phyloP scores from a whole-genome alignment of 2,113 vertebrate species.

The Columba livia region DNA sequence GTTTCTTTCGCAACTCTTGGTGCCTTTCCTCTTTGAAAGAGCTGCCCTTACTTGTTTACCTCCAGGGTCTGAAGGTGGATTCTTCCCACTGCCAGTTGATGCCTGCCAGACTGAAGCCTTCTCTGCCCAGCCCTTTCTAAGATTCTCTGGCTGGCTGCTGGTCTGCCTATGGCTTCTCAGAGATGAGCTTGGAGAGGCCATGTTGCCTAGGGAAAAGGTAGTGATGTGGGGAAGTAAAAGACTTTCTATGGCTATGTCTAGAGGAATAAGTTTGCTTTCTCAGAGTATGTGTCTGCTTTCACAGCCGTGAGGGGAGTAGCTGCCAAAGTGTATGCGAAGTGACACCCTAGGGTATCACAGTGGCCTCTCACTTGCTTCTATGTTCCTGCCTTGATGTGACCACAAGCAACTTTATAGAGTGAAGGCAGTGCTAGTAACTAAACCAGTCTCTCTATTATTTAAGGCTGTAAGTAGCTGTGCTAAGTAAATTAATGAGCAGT shows the following conservation, averaged over 20 bases:
- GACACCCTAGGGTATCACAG: neutral
- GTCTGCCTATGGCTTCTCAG: neutral
- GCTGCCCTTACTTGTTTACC: neutral
- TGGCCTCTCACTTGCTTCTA: neutral
- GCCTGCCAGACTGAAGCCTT: neutral
- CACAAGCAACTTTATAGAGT: neutral
- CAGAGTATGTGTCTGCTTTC: neutral
- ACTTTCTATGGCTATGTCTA: neutral
- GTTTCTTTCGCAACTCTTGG: neutral
- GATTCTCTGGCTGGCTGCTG: neutral
- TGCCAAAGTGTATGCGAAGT: neutral
- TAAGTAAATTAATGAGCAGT: neutral
- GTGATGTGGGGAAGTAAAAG: rapidly evolving
- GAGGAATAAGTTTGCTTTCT: neutral
- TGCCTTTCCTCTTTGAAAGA: neutral
- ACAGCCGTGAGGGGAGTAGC: neutral
- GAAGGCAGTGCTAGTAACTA: neutral
- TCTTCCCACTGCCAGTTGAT: neutral
- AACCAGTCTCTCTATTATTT: neutral
- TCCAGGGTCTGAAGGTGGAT: neutral
- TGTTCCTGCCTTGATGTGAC: neutral
- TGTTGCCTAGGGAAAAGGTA: neutral
- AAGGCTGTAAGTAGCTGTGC: neutral
- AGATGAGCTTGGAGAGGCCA: neutral
- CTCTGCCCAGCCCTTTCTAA: neutral